Percentiles rank a stretch among this genome's conserved stretches.
These are phyloP conservation scores for Pogonocherus hispidulus DNA, from an alignment of 2,888 invertebrate species.

Conservation along the genomic window DNA sequence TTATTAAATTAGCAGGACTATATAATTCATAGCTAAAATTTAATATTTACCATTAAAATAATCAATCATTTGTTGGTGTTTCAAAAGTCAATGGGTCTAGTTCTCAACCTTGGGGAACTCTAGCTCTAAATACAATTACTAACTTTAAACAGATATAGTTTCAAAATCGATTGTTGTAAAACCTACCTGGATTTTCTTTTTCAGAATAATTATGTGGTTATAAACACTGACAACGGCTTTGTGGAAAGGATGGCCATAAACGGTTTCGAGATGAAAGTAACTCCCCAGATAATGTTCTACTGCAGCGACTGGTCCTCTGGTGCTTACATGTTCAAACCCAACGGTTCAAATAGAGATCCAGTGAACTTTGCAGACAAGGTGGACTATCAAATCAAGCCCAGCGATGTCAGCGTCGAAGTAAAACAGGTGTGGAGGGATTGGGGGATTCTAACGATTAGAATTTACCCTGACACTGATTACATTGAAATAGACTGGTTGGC, in stretches of 20 bases:
- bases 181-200: too few relatives aligned
- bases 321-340: conserved; percentile 91
- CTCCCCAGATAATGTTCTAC: conserved; percentile 82
- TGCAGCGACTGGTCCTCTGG: conserved; percentile 86
- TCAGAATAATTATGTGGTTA: conserved; percentile 12
- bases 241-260: conserved; percentile 70
- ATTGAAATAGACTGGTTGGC: conserved; percentile 23
- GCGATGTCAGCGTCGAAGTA: conserved; percentile 12
- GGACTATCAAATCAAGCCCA: neutral
- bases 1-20: too few relatives aligned
- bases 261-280: conserved; percentile 65
- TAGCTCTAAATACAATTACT: too few relatives aligned
- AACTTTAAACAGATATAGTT: too few relatives aligned
- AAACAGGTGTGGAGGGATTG: conserved; percentile 15
- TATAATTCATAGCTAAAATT: too few relatives aligned
- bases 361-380: conserved; percentile 2
- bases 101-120: neutral
- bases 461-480: conserved; percentile 21
- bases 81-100: neutral
- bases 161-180: too few relatives aligned
- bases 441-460: conserved; percentile 7
- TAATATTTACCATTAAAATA: too few relatives aligned
- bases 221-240: conserved; percentile 71
- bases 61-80: neutral
- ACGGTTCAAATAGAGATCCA: conserved; percentile 52